Evolutionary conservation across 2,113 vertebrate genomes (phyloP).

Genomic region (Notiomystis cincta): DNA sequence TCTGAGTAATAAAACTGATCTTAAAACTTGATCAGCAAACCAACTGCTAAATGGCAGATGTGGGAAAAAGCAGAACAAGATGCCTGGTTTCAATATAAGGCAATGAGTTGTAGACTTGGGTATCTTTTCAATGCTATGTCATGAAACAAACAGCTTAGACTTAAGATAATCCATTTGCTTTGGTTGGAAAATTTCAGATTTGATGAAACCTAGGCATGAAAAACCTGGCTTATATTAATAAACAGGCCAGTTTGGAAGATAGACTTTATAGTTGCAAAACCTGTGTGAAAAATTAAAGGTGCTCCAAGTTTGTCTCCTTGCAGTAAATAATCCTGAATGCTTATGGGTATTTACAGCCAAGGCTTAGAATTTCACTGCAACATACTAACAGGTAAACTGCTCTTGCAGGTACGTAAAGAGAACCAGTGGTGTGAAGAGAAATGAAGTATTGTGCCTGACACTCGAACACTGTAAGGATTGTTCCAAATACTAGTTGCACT

Average conservation of each 20-base stretch:
- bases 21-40: not conserved
- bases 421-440: slow-evolving; percentile 99
- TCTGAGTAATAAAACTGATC: not conserved
- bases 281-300: not conserved
- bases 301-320: not conserved
- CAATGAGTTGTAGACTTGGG: not conserved
- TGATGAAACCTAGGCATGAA: not conserved
- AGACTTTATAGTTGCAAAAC: not conserved
- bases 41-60: not conserved
- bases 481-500: slow-evolving; percentile 94
- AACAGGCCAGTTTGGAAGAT: not conserved
- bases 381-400: not conserved
- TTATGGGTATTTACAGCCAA: not conserved
- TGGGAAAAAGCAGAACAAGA: not conserved
- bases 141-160: not conserved
- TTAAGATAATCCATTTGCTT: not conserved
- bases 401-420: slow-evolving; percentile 95
- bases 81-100: not conserved
- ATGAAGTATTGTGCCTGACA: slow-evolving; percentile 77
- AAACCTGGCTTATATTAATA: not conserved
- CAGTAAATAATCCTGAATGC: not conserved
- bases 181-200: not conserved
- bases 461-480: slow-evolving; percentile 85
- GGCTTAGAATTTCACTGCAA: not conserved
- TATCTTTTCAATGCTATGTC: not conserved